Base-by-base conservation (phyloP, 2,797 vertebrate species). In the Sebastolobus altivelis region DNA sequence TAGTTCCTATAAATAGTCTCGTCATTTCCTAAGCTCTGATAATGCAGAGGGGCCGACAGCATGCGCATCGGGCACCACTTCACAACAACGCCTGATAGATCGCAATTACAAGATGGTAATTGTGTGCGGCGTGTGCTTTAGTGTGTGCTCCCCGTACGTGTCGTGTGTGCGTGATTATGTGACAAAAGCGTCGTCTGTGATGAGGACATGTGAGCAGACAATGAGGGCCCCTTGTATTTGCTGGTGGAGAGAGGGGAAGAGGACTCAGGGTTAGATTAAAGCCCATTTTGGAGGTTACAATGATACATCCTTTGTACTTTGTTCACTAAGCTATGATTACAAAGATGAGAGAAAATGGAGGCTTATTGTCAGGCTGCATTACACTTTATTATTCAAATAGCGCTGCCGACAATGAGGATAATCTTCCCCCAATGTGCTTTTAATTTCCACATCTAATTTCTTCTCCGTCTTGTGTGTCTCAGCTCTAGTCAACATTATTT, bases 41-140 rank as follows among this genome's bases (percentile, higher is more conserved):
- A 90, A 94, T 84, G 81, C 82, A 73, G 82, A 77, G 6, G 60
- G 80, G 86, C 66, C 43, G 31, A 79, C 84, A 86, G 82, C 37
- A 29, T 31, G 59, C 18, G n/a, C 84, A 76, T 82, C 59, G 60
- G 70, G 74, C 83, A 65, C 82, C 86, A 78, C 86, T 93, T 92
- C 88, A 86, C 80, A 88, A 88, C 89, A 75, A 77, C 54, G 75
- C 56, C 83, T 78, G 87, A 92, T 79, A 90, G 90, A 91, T 89
- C 72, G 72, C 86, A 91, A 93, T 94, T 94, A 94, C 85, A 81
- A 82, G 81, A 91, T 81, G 85, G 90, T 91, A 86, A 94, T 91
- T 91, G 85, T 89, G 87, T 83, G 71, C 65, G 20, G 62, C 68
- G 74, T 88, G 85, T 75, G 62, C 52, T 65, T 2, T n/a, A n/a